Evolutionary conservation across 2,113 vertebrate species (phyloP).

Genomic region (Xiphias gladius): DNA sequence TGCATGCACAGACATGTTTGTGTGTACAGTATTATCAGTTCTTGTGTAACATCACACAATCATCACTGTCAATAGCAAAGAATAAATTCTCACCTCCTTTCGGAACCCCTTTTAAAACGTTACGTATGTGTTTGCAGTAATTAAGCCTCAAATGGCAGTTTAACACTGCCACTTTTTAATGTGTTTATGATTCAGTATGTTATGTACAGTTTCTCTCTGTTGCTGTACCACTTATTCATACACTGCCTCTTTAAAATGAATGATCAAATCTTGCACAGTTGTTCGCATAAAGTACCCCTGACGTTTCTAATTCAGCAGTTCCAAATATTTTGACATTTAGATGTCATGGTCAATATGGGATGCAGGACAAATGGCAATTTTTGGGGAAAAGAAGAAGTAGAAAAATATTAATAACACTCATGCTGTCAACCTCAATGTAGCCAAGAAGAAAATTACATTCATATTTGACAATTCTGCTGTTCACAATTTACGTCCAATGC

Average conservation of each 20-base stretch:
- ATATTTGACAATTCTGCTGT: background rate
- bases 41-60: constrained; percentile 55
- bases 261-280: constrained; percentile 19
- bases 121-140: constrained; percentile 25
- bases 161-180: constrained; percentile 30
- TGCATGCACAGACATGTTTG: constrained; percentile 9
- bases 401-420: background rate
- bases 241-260: constrained; percentile 30
- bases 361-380: constrained; percentile 8
- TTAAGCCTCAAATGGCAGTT: constrained; percentile 31
- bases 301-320: constrained; percentile 8
- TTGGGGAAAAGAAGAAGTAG: background rate
- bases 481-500: no score
- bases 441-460: no score
- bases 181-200: constrained; percentile 13
- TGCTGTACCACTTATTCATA: constrained; percentile 36
- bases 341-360: constrained; percentile 1
- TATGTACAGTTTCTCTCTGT: constrained; percentile 36
- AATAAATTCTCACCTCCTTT: constrained; percentile 27
- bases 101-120: constrained; percentile 28
- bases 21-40: constrained; percentile 33
- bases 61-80: constrained; percentile 20
- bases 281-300: constrained; percentile 16
- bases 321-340: constrained; percentile 3
- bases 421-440: no score